Percentiles rank a stretch among this genome's conserved stretches.
Evolutionary conservation across 2,888 invertebrate genomes (phyloP).

Genomic region (Serrognathus titanus): DNA sequence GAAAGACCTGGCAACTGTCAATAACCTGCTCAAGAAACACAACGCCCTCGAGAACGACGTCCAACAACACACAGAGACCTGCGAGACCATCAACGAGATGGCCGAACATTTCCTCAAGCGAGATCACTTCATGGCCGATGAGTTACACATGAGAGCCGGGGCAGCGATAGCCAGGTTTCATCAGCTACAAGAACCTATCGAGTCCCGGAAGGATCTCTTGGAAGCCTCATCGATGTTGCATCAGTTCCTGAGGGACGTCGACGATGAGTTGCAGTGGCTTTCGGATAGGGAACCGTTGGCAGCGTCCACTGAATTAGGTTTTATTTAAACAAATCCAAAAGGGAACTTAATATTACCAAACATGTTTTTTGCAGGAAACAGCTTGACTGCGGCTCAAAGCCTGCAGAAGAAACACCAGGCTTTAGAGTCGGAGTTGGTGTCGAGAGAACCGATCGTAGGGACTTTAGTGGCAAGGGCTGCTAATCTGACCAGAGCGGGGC

Average conservation of each 20-base stretch:
- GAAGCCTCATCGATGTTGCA: conserved; percentile 86
- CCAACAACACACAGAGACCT: conserved; percentile 76
- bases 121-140: conserved; percentile 86
- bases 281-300: conserved; percentile 70
- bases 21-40: conserved; percentile 76
- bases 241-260: conserved; percentile 86
- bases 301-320: conserved; percentile 62
- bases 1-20: conserved; percentile 83
- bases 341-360: background rate
- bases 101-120: conserved; percentile 74
- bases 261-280: conserved; percentile 93
- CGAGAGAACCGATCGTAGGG: conserved; percentile 80
- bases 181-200: conserved; percentile 80
- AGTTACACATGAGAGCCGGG: conserved; percentile 73
- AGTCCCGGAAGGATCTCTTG: conserved; percentile 85
- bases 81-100: conserved; percentile 74
- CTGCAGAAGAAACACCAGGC: conserved; percentile 92
- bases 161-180: conserved; percentile 58
- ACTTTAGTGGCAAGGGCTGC: conserved; percentile 70
- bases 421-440: conserved; percentile 83
- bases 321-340: background rate
- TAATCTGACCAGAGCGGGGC: conserved; percentile 77
- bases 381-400: conserved; percentile 75
- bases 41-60: conserved; percentile 83
- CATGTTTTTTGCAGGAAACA: conserved; percentile 30